Conservation (phyloP, 1,140 invertebrate species). For the Papilio xuthus region DNA sequence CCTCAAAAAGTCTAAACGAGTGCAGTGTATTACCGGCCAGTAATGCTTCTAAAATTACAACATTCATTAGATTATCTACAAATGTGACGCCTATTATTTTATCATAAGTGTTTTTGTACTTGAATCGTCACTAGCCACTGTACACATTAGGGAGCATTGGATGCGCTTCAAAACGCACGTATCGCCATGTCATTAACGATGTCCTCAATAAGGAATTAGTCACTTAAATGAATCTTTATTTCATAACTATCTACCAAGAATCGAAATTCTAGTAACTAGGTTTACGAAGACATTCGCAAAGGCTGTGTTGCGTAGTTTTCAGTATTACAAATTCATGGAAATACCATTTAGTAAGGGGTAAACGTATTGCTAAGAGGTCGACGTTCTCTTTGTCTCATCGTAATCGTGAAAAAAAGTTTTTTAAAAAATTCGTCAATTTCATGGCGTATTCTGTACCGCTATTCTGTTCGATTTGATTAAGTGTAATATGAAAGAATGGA, state of each 20-base stretch:
- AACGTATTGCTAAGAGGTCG: not conserved
- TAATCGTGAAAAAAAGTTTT: constrained; percentile 4
- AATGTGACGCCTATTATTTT: constrained; percentile 52
- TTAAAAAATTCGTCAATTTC: constrained; percentile 1
- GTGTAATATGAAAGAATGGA: not conserved
- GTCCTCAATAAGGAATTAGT: constrained; percentile 31
- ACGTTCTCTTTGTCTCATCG: not conserved
- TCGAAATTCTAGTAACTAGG: not conserved
- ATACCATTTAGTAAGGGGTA: not conserved
- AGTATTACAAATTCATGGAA: not conserved
- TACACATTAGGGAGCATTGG: constrained; percentile 23
- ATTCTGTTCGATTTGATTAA: not conserved
- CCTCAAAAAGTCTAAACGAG: constrained; percentile 30
- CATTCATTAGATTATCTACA: constrained; percentile 58
- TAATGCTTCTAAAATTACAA: constrained; percentile 47
- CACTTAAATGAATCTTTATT: not conserved
- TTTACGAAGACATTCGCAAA: not conserved
- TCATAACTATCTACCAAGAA: not conserved
- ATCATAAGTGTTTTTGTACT: constrained; percentile 61
- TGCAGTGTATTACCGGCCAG: constrained; percentile 26
- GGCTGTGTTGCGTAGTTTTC: not conserved
- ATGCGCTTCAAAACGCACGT: constrained; percentile 10
- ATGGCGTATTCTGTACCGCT: constrained; percentile 14
- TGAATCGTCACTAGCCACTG: constrained; percentile 36
- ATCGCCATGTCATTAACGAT: constrained; percentile 11